phyloP scores from a whole-genome alignment of 2,888 invertebrate genomes.

The Oxyteleia sp. region DNA sequence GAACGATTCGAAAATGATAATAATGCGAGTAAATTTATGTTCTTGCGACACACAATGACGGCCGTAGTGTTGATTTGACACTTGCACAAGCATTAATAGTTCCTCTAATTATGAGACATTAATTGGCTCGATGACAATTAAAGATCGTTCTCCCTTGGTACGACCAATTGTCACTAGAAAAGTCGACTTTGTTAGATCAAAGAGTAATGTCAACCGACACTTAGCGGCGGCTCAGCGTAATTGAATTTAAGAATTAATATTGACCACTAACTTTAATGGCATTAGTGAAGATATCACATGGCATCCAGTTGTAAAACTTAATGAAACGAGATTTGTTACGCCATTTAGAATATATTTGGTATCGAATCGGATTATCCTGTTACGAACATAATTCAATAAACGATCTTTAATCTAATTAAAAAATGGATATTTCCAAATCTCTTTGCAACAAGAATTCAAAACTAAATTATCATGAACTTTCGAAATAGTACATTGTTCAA shows the following conservation, averaged over 20 bases:
- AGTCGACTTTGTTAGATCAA: conserved; percentile 77
- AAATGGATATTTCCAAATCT: too few species aligned
- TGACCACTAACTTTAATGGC: conserved; percentile 80
- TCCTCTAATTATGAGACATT: conserved; percentile 56
- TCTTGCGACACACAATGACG: background rate
- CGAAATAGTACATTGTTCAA: too few species aligned
- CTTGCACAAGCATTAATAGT: conserved; percentile 1
- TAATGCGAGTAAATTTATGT: background rate
- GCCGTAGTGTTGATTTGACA: background rate
- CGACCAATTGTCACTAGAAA: conserved; percentile 82
- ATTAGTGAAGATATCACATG: conserved; percentile 82
- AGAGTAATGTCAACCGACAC: conserved; percentile 75
- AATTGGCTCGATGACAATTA: conserved; percentile 42
- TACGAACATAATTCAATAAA: conserved; percentile 46
- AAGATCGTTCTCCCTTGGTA: conserved; percentile 21
- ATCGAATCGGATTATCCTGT: conserved; percentile 33
- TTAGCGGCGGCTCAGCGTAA: conserved; percentile 84
- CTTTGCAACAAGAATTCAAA: too few species aligned
- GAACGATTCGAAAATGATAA: background rate
- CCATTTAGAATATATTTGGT: conserved; percentile 46
- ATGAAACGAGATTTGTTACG: conserved; percentile 59
- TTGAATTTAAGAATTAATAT: conserved; percentile 84
- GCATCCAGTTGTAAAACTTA: conserved; percentile 31
- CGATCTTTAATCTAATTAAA: conserved; percentile 38
- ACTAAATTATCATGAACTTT: too few species aligned